Conservation (phyloP, 1,140 invertebrate species). For the Stegodyphus dumicola region DNA sequence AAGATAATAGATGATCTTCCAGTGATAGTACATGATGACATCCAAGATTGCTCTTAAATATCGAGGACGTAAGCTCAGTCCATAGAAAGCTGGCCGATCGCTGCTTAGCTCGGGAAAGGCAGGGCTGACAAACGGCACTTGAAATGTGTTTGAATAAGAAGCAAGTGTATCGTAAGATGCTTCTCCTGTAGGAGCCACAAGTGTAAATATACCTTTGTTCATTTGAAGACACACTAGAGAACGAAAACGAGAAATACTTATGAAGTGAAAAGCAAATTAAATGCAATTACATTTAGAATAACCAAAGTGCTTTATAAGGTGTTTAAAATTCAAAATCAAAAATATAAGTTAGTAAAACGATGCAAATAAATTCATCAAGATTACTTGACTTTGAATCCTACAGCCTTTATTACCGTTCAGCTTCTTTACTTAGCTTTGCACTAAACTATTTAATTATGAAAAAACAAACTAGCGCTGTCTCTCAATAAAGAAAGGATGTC, state of each 20-base stretch:
- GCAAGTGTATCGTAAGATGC: conserved; percentile 94
- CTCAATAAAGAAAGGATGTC: no score
- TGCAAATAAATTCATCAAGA: no score
- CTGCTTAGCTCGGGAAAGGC: conserved; percentile 86
- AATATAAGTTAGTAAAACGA: no score
- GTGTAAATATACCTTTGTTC: conserved; percentile 88
- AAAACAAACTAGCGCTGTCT: no score
- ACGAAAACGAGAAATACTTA: conserved; percentile 42
- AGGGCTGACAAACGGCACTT: conserved; percentile 94
- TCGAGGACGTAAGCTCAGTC: conserved; percentile 90
- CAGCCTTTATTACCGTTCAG: no score
- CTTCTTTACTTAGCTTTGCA: no score
- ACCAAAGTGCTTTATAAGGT: no score
- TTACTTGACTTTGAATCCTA: no score
- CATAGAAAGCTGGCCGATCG: conserved; percentile 84
- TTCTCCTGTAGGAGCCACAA: conserved; percentile 88
- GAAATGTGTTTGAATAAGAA: conserved; percentile 94
- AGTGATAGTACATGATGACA: conserved; percentile 89
- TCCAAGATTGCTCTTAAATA: conserved; percentile 94
- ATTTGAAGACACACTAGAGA: conserved; percentile 92
- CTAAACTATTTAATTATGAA: no score
- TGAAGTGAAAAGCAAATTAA: background rate
- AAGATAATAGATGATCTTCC: conserved; percentile 92
- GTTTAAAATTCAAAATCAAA: no score
- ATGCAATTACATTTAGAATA: no score